Base-by-base conservation (phyloP, 2,888 invertebrate species). In the Disparrhopalites patrizii region DNA sequence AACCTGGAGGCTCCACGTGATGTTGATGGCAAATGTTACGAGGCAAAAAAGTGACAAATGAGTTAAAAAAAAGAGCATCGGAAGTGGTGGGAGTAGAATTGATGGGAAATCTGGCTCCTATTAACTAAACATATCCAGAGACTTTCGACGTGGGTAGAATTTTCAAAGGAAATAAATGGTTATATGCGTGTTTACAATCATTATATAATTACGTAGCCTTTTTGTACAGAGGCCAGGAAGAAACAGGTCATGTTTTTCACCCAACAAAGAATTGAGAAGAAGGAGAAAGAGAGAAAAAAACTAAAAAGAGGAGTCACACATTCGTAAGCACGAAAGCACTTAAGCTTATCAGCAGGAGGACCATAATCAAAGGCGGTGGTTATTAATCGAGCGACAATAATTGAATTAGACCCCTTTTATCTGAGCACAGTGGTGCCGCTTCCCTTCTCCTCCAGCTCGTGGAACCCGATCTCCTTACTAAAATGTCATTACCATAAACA, bases 341-440 rank as follows among this genome's bases (percentile, higher is more conserved):
- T 63, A 40, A 63, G 63, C 63, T 63, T 63, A 63, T 63, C 63
- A 63, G 63, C 63, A 55, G 55, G 54, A 63, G 63, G 36, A 63
- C 30, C 30, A 63, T 63, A 63, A 63, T 63, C 63, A 63, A 63
- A 63, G 63, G 63, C 63, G 63, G 63, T 36, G 55, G 28, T 23
- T 47, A 63, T 63, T 63, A 63, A 63, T 63, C 63, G 63, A 63
- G 63, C 63, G 63, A 63, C 55, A 63, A 63, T 63, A 63, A 63
- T 63, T 63, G 63, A 63, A 63, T 63, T 63, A 63, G 63, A 54
- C 63, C 56, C 51, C 40, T 63, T 63, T 63, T 63, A 55, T 63
- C 55, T 54, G 28, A 38, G 43, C 43, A n/a, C n/a, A n/a, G n/a
- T 31, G n/a, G 31, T 18, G 43, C 60, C 43, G 43, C 43, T 47